phyloP scores from a whole-genome alignment of 2,797 vertebrate species.

The Macropus fuliginosus region DNA sequence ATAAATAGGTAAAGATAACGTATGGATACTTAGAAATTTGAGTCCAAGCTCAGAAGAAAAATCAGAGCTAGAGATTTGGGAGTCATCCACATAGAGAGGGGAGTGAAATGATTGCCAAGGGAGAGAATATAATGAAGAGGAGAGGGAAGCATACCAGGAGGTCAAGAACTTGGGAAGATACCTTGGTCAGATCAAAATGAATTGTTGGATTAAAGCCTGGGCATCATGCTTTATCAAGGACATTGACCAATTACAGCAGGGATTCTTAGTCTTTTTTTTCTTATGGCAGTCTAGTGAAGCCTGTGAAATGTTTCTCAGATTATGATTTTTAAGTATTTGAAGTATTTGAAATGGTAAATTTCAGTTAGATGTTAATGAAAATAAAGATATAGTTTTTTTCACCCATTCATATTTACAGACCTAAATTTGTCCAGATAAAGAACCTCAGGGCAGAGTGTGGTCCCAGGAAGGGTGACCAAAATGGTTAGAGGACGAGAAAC shows the following conservation, averaged over 20 bases:
- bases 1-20: background rate
- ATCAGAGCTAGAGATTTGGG: background rate
- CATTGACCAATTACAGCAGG: background rate
- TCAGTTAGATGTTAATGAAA: background rate
- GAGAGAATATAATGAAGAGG: background rate
- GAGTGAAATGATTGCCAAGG: background rate
- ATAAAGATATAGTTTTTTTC: background rate
- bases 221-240: background rate
- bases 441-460: background rate
- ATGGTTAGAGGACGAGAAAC: background rate
- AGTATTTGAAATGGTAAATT: background rate
- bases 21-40: background rate
- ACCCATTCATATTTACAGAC: background rate
- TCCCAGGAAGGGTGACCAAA: background rate
- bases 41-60: background rate
- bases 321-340: background rate
- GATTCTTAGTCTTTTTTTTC: background rate
- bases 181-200: background rate
- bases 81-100: background rate
- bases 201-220: background rate
- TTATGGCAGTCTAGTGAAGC: background rate
- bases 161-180: background rate
- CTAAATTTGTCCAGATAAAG: background rate
- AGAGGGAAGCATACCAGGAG: background rate
- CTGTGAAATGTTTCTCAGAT: background rate